phyloP scores from a whole-genome alignment of 1,140 invertebrate species.

The Bemisia tabaci region DNA sequence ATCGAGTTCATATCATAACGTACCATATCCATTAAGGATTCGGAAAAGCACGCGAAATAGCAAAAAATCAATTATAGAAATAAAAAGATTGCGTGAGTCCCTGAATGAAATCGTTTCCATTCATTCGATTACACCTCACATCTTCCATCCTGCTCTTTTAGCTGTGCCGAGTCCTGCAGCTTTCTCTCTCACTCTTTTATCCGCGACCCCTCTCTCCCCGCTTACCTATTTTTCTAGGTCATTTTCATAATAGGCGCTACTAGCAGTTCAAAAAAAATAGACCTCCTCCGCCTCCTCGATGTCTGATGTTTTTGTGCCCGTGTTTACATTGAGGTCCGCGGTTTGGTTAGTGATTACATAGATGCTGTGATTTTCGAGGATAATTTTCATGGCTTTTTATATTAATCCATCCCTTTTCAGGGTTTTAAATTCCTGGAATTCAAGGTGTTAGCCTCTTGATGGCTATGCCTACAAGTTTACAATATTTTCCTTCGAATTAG shows the following conservation, averaged over 20 bases:
- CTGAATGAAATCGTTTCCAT: no score
- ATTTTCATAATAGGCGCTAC: neutral
- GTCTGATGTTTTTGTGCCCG: neutral
- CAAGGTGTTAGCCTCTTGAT: neutral
- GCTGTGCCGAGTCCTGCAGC: no score
- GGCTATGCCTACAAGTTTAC: neutral
- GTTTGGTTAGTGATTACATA: neutral
- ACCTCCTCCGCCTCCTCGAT: neutral
- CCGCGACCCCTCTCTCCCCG: no score
- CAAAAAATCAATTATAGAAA: no score
- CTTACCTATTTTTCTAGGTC: neutral
- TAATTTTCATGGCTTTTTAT: neutral
- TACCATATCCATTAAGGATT: no score
- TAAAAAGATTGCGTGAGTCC: no score
- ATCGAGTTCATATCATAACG: no score
- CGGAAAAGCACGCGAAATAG: no score
- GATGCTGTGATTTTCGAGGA: neutral
- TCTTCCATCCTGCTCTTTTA: no score
- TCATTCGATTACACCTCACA: no score
- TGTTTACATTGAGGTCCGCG: neutral
- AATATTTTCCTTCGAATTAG: no score
- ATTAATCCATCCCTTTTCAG: neutral
- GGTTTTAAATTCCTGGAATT: neutral
- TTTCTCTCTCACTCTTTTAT: no score
- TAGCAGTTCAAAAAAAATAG: neutral